Percentiles rank a stretch among this genome's conserved stretches.
These are phyloP conservation scores for Salvelinus fontinalis DNA, from an alignment of 2,113 vertebrate species.

Conservation along the genomic window DNA sequence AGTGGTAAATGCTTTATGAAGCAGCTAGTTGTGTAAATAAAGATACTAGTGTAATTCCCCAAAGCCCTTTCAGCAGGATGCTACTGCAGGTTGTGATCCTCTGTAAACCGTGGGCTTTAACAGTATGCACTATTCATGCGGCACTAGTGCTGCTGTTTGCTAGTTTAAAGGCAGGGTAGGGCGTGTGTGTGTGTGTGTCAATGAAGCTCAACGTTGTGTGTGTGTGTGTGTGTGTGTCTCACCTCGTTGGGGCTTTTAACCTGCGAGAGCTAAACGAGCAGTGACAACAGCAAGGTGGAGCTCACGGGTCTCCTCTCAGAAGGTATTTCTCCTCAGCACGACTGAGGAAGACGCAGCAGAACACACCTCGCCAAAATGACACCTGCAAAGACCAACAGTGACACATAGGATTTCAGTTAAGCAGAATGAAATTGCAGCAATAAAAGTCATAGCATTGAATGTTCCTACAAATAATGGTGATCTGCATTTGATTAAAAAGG, in stretches of 20 bases:
- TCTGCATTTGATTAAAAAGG: background rate
- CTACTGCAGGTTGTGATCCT: slow-evolving; percentile 11
- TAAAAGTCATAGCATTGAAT: background rate
- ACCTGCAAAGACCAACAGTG: background rate
- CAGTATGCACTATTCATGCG: slow-evolving; percentile 5
- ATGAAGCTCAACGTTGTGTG: no score
- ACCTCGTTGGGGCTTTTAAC: background rate
- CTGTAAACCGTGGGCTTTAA: slow-evolving; percentile 2
- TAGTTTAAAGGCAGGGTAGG: background rate
- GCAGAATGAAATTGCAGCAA: background rate
- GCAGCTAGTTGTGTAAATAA: slow-evolving; percentile 48
- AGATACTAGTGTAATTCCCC: slow-evolving; percentile 4
- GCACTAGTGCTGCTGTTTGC: background rate
- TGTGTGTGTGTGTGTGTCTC: background rate
- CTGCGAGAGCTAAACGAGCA: background rate
- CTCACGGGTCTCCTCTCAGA: background rate
- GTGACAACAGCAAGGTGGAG: background rate
- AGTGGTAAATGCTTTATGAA: slow-evolving; percentile 45
- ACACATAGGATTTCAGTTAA: background rate
- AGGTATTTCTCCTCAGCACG: background rate
- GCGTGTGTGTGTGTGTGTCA: background rate
- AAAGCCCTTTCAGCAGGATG: slow-evolving; percentile 3
- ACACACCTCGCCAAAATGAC: background rate
- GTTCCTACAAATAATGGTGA: background rate
- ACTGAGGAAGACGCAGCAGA: background rate